Percentiles rank a stretch among this genome's conserved stretches.
These are phyloP conservation scores for Agraylea sexmaculata DNA, from an alignment of 1,140 invertebrate species.

Conservation along the genomic window DNA sequence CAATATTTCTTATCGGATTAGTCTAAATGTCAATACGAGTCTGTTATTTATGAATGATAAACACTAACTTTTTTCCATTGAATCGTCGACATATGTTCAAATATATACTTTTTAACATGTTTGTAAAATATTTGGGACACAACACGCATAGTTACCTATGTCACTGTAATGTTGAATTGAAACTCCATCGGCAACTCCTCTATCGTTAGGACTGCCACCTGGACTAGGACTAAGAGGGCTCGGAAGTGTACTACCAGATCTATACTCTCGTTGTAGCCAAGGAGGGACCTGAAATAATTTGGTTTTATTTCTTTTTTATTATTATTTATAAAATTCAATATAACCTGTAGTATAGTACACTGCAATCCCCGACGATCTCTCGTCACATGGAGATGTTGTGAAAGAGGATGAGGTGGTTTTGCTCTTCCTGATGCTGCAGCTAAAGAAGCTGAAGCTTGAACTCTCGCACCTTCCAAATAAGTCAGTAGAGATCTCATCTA, in stretches of 20 bases:
- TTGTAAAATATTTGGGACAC: neutral
- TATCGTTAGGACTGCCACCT: conserved; percentile 41
- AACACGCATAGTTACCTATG: conserved; percentile 42
- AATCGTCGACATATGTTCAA: too few species aligned
- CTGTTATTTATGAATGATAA: too few species aligned
- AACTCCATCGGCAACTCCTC: conserved; percentile 71
- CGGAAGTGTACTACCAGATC: conserved; percentile 17
- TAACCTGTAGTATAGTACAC: conserved; percentile 77
- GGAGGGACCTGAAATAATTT: conserved; percentile 51
- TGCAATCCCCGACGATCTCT: conserved; percentile 82
- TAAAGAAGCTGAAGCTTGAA: conserved; percentile 72
- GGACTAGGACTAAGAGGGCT: conserved; percentile 3
- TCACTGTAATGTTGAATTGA: conserved; percentile 71
- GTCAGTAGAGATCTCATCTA: conserved; percentile 87
- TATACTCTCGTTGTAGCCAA: conserved; percentile 58
- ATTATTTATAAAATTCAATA: conserved; percentile 4
- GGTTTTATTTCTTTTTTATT: neutral
- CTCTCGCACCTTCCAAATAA: conserved; percentile 80
- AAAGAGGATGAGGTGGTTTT: conserved; percentile 64
- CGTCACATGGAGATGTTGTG: conserved; percentile 73
- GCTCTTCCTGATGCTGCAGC: conserved; percentile 68
- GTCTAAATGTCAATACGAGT: too few species aligned
- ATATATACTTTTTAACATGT: too few species aligned
- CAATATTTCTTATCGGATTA: neutral
- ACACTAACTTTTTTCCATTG: too few species aligned